Percentiles rank a stretch among this genome's conserved stretches.
phyloP scores from a whole-genome alignment of 1,140 invertebrate genomes.

The Neodiprion lecontei region DNA sequence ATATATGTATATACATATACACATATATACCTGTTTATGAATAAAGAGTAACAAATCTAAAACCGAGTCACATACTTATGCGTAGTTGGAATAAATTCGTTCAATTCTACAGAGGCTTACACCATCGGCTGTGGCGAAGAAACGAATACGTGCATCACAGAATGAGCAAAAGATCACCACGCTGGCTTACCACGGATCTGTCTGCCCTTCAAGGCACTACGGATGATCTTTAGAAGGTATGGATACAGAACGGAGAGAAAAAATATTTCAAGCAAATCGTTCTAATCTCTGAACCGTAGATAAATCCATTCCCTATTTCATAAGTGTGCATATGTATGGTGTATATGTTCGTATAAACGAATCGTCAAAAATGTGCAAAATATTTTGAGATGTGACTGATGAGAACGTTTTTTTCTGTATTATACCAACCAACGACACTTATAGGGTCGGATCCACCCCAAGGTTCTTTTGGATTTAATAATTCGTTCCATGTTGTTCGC shows the following conservation, averaged over 20 bases:
- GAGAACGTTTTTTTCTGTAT: background rate
- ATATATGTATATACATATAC: too few relatives aligned
- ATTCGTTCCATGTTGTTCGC: background rate
- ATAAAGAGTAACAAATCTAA: too few relatives aligned
- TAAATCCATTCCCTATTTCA: background rate
- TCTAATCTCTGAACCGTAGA: background rate
- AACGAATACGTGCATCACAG: conserved; percentile 22
- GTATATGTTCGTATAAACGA: background rate
- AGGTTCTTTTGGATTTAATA: too few relatives aligned
- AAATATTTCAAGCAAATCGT: background rate
- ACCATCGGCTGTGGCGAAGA: conserved; percentile 18
- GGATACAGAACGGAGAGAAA: conserved; percentile 6
- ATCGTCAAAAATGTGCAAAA: background rate
- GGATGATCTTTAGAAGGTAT: conserved; percentile 62
- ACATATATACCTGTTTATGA: too few relatives aligned
- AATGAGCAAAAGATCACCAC: conserved; percentile 40
- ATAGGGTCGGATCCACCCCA: too few relatives aligned
- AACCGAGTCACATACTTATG: too few relatives aligned
- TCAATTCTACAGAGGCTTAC: background rate
- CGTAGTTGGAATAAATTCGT: background rate
- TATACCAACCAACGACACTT: too few relatives aligned
- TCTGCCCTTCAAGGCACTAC: conserved; percentile 42
- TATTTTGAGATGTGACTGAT: conserved; percentile 11
- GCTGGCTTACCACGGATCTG: conserved; percentile 40
- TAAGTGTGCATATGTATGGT: background rate